Evolutionary conservation across 2,888 invertebrate genomes (phyloP), one percentile per base, ranked within the genome.

Genomic region (Dugesia japonica): DNA sequence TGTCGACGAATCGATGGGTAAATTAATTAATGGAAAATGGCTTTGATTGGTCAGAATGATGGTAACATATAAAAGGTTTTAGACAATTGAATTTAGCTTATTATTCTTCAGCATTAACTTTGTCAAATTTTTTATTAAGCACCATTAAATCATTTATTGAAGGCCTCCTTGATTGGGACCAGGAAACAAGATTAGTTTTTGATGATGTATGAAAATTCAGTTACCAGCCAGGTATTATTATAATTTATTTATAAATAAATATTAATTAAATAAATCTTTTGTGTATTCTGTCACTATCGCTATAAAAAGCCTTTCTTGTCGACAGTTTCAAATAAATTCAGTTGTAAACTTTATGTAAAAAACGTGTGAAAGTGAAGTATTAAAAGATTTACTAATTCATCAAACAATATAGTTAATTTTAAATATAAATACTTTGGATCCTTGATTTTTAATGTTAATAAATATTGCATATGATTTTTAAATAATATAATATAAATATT

Each of bases 31-130:
- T 56, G n/a, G 56, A 56, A n/a, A 56, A 56, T 56, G 56, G n/a
- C 56, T 56, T 56, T 56, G 56, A 56, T 56, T 56, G 56, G 56
- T n/a, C 56, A 56, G 56, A 56, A 56, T 56, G 56, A 56, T 56
- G 56, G 56, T 56, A n/a, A 56, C 56, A n/a, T 56, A 56, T 56
- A 56, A 56, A 56, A 56, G 56, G 56, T 56, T 56, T 13, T 56
- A n/a, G 56, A 56, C 56, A 56, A 56, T 56, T 56, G 56, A 56
- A 56, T 56, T 56, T 56, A 56, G 56, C 56, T 56, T 56, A 56
- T 56, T 56, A 56, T 56, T 56, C 56, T 56, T 56, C 9, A 56
- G 56, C 56, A 56, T 56, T 56, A 56, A 56, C 56, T 56, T 56
- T 56, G 56, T 23, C 56, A 56, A 56, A 56, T 56, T 56, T n/a